Evolutionary conservation across 2,113 vertebrate species (phyloP).

Genomic region (Cercopithecus mona): DNA sequence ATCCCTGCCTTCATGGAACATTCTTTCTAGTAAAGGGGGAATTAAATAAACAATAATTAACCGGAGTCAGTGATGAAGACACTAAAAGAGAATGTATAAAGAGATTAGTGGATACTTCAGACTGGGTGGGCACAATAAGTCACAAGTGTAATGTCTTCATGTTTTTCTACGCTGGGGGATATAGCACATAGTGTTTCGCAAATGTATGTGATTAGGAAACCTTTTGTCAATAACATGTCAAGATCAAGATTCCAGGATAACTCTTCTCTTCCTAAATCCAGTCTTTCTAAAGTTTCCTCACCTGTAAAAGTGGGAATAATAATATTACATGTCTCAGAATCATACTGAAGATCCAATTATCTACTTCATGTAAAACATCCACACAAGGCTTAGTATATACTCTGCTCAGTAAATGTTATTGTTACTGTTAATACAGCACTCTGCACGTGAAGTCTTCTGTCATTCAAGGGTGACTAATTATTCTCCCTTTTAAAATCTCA

Average conservation of each 20-base stretch:
- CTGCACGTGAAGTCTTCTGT: neutral
- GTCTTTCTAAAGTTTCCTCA: neutral
- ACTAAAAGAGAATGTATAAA: neutral
- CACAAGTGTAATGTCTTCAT: neutral
- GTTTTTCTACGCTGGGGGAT: neutral
- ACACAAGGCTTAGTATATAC: neutral
- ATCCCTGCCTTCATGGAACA: neutral
- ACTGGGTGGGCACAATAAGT: neutral
- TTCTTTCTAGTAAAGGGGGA: neutral
- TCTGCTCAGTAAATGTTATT: neutral
- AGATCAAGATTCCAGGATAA: neutral
- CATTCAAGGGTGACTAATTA: neutral
- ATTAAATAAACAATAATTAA: neutral
- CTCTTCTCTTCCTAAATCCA: neutral
- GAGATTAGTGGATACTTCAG: neutral
- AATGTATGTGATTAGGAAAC: neutral
- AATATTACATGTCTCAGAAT: neutral
- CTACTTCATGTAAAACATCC: conserved; percentile 20
- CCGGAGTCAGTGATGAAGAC: neutral
- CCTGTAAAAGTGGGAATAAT: neutral
- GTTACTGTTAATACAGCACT: neutral
- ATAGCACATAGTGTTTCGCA: neutral
- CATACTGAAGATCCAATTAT: neutral
- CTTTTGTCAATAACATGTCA: neutral
- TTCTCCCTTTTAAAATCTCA: neutral